These are phyloP conservation scores for Epinotia brunnichana DNA, from an alignment of 2,888 invertebrate species.

Conservation along the genomic window DNA sequence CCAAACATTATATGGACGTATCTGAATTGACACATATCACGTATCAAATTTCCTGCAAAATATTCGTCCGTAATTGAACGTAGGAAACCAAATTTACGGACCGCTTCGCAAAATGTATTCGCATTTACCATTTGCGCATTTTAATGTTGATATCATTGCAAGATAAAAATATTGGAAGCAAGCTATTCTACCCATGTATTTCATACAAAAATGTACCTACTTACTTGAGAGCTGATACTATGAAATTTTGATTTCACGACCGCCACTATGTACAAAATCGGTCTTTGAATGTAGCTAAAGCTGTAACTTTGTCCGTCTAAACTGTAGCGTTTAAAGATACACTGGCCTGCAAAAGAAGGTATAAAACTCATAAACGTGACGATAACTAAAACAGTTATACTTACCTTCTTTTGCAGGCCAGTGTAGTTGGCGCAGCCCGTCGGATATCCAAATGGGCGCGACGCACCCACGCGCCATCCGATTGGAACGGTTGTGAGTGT, in stretches of 20 bases:
- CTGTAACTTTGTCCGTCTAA: too few species aligned
- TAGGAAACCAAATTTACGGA: constrained; percentile 20
- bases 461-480: too few species aligned
- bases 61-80: constrained; percentile 15
- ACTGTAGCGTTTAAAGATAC: too few species aligned
- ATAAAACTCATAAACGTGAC: too few species aligned
- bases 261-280: neutral
- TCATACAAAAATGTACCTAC: neutral
- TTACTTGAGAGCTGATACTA: neutral
- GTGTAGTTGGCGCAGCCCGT: too few species aligned
- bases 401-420: too few species aligned
- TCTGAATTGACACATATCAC: constrained; percentile 19
- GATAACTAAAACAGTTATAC: too few species aligned
- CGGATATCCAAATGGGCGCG: too few species aligned
- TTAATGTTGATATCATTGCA: neutral
- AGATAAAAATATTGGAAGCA: constrained; percentile 4
- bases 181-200: neutral
- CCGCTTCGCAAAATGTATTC: constrained; percentile 13
- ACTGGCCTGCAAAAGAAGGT: too few species aligned
- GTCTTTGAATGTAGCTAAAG: too few species aligned
- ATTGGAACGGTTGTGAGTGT: too few species aligned
- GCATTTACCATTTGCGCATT: constrained; percentile 13
- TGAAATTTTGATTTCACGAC: neutral
- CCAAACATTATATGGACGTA: neutral
- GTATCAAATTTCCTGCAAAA: constrained; percentile 22